Conservation (phyloP, 2,797 vertebrate species). For the Apodemus agrarius region DNA sequence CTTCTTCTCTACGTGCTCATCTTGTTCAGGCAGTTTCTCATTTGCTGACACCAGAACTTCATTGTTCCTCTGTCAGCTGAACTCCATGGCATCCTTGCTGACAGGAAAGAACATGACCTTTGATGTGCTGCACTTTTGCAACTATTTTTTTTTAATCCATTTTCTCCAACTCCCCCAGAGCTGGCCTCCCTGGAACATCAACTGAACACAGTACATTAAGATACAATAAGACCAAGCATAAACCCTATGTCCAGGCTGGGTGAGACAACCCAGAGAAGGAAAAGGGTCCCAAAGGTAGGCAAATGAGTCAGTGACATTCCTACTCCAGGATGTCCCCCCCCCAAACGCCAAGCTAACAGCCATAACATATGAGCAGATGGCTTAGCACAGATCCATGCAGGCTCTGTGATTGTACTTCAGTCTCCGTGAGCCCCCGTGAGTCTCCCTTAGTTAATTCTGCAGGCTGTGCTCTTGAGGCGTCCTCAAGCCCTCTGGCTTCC, state of each 20-base stretch:
- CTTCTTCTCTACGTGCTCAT: neutral
- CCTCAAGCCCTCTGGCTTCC: too few relatives aligned
- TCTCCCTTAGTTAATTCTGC: neutral
- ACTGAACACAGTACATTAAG: neutral
- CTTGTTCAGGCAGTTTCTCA: neutral
- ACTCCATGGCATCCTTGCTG: rapidly evolving
- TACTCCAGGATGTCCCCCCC: neutral
- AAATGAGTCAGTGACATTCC: neutral
- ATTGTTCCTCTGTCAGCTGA: neutral
- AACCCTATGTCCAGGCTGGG: neutral
- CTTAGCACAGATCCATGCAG: neutral
- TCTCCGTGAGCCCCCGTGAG: neutral
- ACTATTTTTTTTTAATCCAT: neutral
- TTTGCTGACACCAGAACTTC: neutral
- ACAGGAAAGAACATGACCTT: neutral
- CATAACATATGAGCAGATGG: neutral
- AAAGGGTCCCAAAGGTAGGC: neutral
- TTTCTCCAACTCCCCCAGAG: neutral
- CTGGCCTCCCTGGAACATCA: neutral
- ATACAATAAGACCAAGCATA: neutral
- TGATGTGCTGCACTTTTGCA: neutral
- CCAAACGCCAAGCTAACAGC: neutral
- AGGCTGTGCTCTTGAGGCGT: neutral
- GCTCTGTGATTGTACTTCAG: neutral
- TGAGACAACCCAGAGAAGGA: too few relatives aligned